A percentile compares a stretch with the other conserved stretches of the same genome.
Evolutionary conservation across 2,888 invertebrate species (phyloP).

Genomic region (Aleiodes testaceus): DNA sequence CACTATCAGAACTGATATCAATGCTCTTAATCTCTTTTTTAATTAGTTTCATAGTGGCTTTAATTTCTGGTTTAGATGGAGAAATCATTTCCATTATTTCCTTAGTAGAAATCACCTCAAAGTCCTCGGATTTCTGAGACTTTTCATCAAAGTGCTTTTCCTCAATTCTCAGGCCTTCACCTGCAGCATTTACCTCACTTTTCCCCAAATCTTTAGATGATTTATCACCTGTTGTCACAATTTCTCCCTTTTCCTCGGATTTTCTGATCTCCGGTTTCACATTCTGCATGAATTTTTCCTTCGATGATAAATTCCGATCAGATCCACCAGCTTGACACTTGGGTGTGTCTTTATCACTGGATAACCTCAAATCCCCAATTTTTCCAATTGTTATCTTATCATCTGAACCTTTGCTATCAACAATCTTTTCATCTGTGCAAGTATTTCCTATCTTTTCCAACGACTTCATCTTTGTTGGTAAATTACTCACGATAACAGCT

Average conservation of each 20-base stretch:
- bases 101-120: neutral
- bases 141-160: neutral
- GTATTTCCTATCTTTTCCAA: neutral
- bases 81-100: neutral
- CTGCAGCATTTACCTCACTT: neutral
- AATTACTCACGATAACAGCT: neutral
- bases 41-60: neutral
- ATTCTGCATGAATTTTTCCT: conserved; percentile 41
- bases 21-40: conserved; percentile 35
- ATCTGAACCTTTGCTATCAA: neutral
- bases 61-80: neutral
- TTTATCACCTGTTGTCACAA: conserved; percentile 9
- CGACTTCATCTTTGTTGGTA: neutral
- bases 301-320: conserved; percentile 44
- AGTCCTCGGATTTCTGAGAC: neutral
- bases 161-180: neutral
- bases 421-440: neutral
- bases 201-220: neutral
- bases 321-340: conserved; percentile 10
- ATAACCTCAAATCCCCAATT: conserved; percentile 12
- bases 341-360: neutral
- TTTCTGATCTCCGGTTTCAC: neutral
- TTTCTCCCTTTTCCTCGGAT: neutral
- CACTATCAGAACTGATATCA: conserved; percentile 38
- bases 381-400: neutral